Base-by-base conservation (phyloP, 2,888 invertebrate genomes). In the Lepidochrysops patricia region DNA sequence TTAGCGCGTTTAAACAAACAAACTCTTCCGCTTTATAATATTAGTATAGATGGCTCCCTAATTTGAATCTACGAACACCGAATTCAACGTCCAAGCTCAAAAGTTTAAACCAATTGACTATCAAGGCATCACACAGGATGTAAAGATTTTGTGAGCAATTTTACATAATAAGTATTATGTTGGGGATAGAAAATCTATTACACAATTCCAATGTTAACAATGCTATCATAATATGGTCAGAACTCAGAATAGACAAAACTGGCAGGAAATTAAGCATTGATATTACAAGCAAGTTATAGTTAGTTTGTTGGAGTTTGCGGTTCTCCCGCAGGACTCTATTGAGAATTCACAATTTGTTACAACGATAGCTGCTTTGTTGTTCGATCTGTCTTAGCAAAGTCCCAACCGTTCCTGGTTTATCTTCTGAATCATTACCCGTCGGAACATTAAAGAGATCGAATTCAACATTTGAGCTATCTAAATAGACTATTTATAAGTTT, bases 191-290 rank as follows among this genome's bases (percentile, higher is more conserved):
- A 34, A 34, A 52, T 4, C 27, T 7, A 27, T 9, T 52, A 15
- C 27, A 15, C 9, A 27, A 27, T 7, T 9, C 7, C 13, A 15
- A 27, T 27, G 13, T 7, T 29, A 4, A 37, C 12, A 9, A 32
- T 15, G 4, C 13, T 52, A 27, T 15, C 52, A 29, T 5, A 12
- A 12, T 32, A 29, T 32, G 43, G 12, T 9, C 19, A 43, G 15
- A 43, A 43, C 32, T 37, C 13, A 37, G n/a, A n/a, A 37, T 37
- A 29, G 54, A 54, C 32, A 49, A 49, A 49, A 49, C 48, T 2
- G 29, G 15, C 19, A 54, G 29, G 54, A 54, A 32, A 54, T 54
- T 32, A 54, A 54, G 32, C 54, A 54, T 54, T 29, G 32, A 32
- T 32, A 52, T 52, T 15, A 54, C 29, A 13, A 54, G 54, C 43